These are phyloP conservation scores for Eudasyphora cyanicolor DNA, from an alignment of 2,888 invertebrate genomes.

Conservation along the genomic window DNA sequence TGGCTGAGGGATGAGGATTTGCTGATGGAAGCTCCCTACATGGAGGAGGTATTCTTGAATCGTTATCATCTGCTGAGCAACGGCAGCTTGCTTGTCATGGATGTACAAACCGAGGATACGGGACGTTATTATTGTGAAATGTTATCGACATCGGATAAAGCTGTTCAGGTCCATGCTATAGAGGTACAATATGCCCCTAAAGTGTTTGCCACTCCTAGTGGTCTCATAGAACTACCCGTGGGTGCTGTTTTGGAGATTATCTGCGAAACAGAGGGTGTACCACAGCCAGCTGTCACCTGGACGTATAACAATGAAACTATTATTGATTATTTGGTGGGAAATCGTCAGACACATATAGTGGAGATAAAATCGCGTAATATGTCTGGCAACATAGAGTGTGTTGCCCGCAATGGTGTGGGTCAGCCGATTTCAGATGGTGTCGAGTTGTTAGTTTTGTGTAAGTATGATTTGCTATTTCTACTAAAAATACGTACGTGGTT, in stretches of 20 bases:
- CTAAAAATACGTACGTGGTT: too few species aligned
- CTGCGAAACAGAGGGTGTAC: conserved; percentile 87
- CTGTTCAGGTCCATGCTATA: conserved; percentile 86
- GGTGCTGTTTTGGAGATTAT: conserved; percentile 88
- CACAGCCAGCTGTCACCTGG: conserved; percentile 88
- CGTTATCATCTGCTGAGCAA: conserved; percentile 85
- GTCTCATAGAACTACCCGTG: conserved; percentile 86
- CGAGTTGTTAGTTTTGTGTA: conserved; percentile 87
- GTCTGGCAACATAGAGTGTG: conserved; percentile 88
- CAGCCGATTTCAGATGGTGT: conserved; percentile 86
- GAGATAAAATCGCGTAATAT: conserved; percentile 82
- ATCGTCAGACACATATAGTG: conserved; percentile 75
- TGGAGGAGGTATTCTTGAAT: conserved; percentile 75
- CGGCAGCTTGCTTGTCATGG: conserved; percentile 85
- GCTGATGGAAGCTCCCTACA: conserved; percentile 83
- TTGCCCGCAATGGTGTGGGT: conserved; percentile 88
- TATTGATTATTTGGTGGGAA: conserved; percentile 73
- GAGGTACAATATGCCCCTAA: conserved; percentile 89
- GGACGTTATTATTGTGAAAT: conserved; percentile 83
- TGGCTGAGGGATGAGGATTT: conserved; percentile 86
- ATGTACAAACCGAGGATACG: conserved; percentile 81
- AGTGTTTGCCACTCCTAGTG: conserved; percentile 85
- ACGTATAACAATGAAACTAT: conserved; percentile 75
- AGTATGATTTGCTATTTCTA: too few species aligned
- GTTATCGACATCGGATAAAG: conserved; percentile 72